Evolutionary conservation across 2,888 invertebrate species (phyloP).

Genomic region (Brachylomia viminalis): DNA sequence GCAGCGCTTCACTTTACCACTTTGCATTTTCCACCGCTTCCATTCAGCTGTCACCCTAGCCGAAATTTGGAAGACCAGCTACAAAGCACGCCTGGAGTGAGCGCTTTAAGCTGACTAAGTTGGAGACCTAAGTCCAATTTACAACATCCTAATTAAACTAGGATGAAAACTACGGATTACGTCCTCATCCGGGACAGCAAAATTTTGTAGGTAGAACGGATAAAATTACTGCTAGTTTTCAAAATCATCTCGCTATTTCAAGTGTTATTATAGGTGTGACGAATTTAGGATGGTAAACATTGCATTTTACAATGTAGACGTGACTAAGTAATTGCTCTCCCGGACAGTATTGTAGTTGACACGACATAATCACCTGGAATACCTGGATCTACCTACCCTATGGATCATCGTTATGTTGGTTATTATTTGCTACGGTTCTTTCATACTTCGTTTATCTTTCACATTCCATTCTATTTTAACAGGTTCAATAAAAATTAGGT

Average conservation of each 20-base stretch:
- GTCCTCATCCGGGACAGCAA: conserved; percentile 88
- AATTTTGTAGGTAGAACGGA: conserved; percentile 82
- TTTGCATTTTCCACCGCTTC: conserved; percentile 99
- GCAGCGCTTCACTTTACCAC: conserved; percentile 97
- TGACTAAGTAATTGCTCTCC: conserved; percentile 77
- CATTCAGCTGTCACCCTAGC: conserved; percentile 98
- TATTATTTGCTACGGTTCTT: conserved; percentile 71
- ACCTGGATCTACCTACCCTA: conserved; percentile 71
- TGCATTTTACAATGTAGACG: conserved; percentile 70
- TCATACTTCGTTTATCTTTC: conserved; percentile 78
- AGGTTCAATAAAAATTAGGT: conserved; percentile 84
- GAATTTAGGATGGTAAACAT: conserved; percentile 78
- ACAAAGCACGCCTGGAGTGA: conserved; percentile 97
- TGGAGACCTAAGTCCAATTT: conserved; percentile 75
- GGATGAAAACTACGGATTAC: conserved; percentile 80
- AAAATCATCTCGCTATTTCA: conserved; percentile 82
- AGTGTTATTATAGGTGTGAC: conserved; percentile 81
- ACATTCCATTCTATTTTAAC: conserved; percentile 84
- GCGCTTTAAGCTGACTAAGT: conserved; percentile 67
- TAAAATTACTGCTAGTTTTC: conserved; percentile 83
- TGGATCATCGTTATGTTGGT: conserved; percentile 77
- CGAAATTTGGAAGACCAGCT: conserved; percentile 98
- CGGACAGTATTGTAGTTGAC: conserved; percentile 73
- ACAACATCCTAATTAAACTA: conserved; percentile 72
- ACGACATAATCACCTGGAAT: conserved; percentile 65